Base-by-base conservation (phyloP, 2,797 vertebrate genomes). In the Hyperoplus lanceolatus region DNA sequence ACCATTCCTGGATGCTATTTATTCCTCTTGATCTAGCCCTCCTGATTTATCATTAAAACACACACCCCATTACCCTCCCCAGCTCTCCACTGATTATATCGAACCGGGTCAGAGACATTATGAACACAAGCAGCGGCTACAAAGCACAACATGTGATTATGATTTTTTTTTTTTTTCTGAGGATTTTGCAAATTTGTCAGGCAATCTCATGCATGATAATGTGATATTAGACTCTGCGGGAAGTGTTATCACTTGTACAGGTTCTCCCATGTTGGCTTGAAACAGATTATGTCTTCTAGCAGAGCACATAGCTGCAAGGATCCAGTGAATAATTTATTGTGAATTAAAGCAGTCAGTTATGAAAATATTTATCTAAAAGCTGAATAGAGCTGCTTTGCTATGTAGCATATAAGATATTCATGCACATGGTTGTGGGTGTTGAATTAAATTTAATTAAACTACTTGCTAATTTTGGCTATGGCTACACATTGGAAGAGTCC, bases 251-350 rank as follows among this genome's bases (percentile, higher is more conserved):
- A 67, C 45, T 81, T 49, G 43, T 73, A 51, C 75, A 78, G 62
- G 58, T 81, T 86, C 82, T 83, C 72, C 80, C 84, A 58, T 55
- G 83, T 80, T 87, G 86, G 82, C 87, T 76, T 73, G 79, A 59
- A 49, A 56, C 21, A 79, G 72, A 87, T 91, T 84, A 77, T 59
- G 65, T 81, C 74, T 90, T 87, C 77, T 82, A 61, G 69, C 50
- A 77, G 77, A 92, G 83, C 89, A 93, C 87, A 93, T 87, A 93
- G 94, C 95, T 94, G 84, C 83, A 63, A 93, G 94, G 89, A 84
- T 69, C 39, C 12, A 59, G 66, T 94, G 87, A 94, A 95, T 95
- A 87, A 94, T 94, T 94, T 66, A 95, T 93, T 67, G 70, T 59
- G 65, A 80, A 92, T 93, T 93, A 87, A 90, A 88, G 69, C 54